Evolutionary conservation across 2,888 invertebrate species (phyloP), one percentile per base, ranked within the genome.

Genomic region (Andrena bicolor): DNA sequence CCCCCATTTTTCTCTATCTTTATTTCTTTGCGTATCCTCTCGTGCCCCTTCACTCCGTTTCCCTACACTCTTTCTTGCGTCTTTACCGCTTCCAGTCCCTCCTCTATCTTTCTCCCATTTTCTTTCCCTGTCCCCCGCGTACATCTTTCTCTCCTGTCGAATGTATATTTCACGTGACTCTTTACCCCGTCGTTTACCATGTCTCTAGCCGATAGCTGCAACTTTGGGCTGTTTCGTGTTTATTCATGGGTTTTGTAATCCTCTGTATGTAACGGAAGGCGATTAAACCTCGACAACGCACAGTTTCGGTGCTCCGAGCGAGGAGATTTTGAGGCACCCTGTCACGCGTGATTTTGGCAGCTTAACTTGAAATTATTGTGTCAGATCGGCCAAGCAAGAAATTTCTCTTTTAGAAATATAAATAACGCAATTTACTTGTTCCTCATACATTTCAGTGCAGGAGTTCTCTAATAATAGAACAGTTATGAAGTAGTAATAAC

Each of bases 1-100:
- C 74, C 51, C 20, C 51, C 73, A 68, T 80, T 64, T 76, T 61
- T 60, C 65, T 41, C 80, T 51, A 76, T 80, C 66, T 82, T 76
- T 82, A 80, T 80, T 63, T 80, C 75, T 23, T 23, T 41, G 35
- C 28, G 63, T 49, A 28, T 60, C 23, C 60, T 41, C 66, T 49
- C 70, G 35, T 56, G 48, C 26, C 64, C 72, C 72, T 75, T 78
- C 64, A 10, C 64, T 60, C 65, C 20, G 58, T 48, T 65, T 51
- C 58, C 3, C 8, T 4, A 10, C 65, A 35, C 69, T 70, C 26
- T 28, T 41, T 48, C 63, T 41, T 23, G 63, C 66, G 71, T 72
- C 61, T 64, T 30, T 60, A 28, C 48, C 49, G 51, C 56, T 20
- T 13, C 53, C 53, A 51, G 1, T 49, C 20, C 20, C 10, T 23